These are phyloP conservation scores for Xylocopa sonorina DNA, from an alignment of 1,140 invertebrate genomes.

Conservation along the genomic window DNA sequence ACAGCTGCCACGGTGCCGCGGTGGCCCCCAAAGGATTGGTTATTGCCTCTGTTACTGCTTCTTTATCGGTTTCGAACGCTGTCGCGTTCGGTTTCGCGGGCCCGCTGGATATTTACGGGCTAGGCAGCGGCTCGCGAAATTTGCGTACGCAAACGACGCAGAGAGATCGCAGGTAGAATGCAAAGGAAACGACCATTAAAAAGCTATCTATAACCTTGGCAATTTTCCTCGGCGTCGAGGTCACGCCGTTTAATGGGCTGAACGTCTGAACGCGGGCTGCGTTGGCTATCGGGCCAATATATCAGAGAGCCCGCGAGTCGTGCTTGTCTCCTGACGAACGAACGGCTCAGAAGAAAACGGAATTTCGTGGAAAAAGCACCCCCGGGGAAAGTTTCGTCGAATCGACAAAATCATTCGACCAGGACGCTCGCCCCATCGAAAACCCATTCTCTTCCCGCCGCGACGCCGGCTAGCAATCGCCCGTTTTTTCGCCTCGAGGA, in stretches of 20 bases:
- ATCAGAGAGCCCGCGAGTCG: conserved; percentile 58
- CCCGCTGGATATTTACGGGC: background rate
- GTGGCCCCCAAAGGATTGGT: conserved; percentile 4
- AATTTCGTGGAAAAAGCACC: conserved; percentile 43
- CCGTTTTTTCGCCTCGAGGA: conserved; percentile 16
- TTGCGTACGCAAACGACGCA: background rate
- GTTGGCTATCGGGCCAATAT: conserved; percentile 70
- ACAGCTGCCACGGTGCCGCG: conserved; percentile 16
- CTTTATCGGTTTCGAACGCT: conserved; percentile 11
- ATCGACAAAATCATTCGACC: conserved; percentile 52
- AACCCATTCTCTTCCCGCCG: background rate
- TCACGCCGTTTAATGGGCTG: conserved; percentile 71
- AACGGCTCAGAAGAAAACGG: conserved; percentile 12
- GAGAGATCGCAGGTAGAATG: too few species aligned
- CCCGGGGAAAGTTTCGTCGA: conserved; percentile 45
- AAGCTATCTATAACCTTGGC: conserved; percentile 36
- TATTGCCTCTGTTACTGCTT: conserved; percentile 23
- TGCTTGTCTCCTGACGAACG: conserved; percentile 36
- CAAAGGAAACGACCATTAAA: conserved; percentile 28
- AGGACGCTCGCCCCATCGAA: conserved; percentile 4
- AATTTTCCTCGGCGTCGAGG: conserved; percentile 50
- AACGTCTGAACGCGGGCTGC: conserved; percentile 69
- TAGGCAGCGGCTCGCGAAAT: background rate
- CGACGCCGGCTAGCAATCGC: background rate
- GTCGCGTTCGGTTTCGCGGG: background rate